These are phyloP conservation scores for Agapornis canus DNA, from an alignment of 2,797 vertebrate species.

Conservation along the genomic window DNA sequence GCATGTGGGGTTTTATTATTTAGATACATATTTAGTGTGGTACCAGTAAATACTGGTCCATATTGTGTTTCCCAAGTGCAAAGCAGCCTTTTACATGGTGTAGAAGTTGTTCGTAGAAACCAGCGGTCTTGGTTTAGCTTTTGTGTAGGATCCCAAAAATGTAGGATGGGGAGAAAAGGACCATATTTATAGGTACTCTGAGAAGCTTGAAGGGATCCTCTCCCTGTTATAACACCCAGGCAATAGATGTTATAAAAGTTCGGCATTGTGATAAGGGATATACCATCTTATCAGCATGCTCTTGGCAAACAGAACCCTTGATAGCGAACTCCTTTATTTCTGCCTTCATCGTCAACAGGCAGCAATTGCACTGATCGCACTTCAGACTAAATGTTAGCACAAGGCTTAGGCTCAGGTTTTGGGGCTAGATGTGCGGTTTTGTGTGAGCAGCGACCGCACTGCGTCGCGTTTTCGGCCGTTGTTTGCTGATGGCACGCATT, in stretches of 20 bases:
- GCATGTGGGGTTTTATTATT: not conserved
- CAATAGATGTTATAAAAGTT: not conserved
- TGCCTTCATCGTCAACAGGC: not conserved
- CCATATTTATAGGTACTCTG: not conserved
- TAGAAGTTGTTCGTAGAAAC: not conserved
- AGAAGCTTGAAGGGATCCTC: not conserved
- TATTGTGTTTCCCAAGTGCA: not conserved
- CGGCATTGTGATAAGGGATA: not conserved
- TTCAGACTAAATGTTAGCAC: not conserved
- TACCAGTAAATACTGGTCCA: not conserved
- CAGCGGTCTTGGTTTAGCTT: not conserved
- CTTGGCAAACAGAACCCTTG: not conserved
- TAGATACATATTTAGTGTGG: not conserved
- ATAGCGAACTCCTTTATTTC: not conserved
- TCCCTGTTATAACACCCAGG: not conserved
- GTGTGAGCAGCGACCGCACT: not conserved
- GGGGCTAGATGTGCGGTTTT: not conserved
- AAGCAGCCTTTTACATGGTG: not conserved
- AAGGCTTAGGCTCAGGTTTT: not conserved
- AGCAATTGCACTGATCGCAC: not conserved
- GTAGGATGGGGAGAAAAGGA: not conserved
- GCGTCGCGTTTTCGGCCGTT: not conserved
- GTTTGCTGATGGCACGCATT: constrained; percentile 11
- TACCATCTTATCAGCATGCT: not conserved
- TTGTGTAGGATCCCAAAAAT: not conserved